Evolutionary conservation across 92 coral and sea anemone genomes (phyloP).

Genomic region (Epizoanthus rinbou): DNA sequence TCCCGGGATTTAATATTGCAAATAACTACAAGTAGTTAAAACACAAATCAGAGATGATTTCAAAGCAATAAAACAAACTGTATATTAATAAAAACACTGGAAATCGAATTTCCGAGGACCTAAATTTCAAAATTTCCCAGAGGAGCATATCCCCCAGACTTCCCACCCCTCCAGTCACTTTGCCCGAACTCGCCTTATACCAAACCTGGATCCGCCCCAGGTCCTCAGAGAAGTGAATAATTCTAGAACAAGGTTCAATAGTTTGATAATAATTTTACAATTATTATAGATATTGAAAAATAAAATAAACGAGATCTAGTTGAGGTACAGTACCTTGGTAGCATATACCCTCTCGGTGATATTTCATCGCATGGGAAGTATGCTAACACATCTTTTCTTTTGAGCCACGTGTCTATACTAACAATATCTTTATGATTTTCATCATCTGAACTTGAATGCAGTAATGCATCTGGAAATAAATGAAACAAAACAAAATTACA

Average conservation of each 20-base stretch:
- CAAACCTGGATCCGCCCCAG: no score
- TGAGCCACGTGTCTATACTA: constrained; percentile 92
- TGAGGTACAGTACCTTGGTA: constrained; percentile 70
- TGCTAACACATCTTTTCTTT: constrained; percentile 86
- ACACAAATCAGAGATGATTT: no score
- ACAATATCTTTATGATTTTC: constrained; percentile 85
- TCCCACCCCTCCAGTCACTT: no score
- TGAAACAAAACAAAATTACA: background rate
- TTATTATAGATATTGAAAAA: background rate
- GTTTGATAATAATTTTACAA: background rate
- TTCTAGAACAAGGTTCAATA: background rate
- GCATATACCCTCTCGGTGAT: constrained; percentile 59
- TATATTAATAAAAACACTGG: no score
- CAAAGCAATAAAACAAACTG: no score
- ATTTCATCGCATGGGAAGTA: constrained; percentile 80
- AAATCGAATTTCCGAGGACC: no score
- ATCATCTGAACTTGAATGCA: constrained; percentile 96
- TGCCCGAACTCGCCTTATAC: no score
- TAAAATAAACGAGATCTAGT: no score
- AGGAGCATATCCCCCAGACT: no score
- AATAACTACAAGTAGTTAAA: no score
- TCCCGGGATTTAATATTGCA: no score
- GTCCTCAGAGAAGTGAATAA: background rate
- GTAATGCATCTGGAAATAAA: constrained; percentile 53
- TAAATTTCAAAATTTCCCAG: no score